A percentile compares a stretch with the other conserved stretches of the same genome.
Evolutionary conservation across 1,140 invertebrate species (phyloP).

Genomic region (Colletes latitarsis): DNA sequence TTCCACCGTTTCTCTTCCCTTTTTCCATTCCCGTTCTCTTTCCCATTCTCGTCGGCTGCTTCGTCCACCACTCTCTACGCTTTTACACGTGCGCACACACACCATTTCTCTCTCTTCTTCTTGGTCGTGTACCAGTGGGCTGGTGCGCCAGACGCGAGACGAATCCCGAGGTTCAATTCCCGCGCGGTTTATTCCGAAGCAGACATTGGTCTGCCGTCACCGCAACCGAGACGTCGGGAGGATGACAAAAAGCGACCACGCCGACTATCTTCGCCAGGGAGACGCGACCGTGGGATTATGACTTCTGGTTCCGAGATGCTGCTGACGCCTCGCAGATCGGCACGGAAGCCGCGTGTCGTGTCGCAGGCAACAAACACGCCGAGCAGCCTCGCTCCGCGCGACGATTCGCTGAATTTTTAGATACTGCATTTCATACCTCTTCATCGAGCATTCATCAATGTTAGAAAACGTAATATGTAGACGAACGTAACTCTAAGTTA

Average conservation of each 20-base stretch:
- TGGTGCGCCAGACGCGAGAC: constrained; percentile 69
- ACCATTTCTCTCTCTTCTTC: constrained; percentile 24
- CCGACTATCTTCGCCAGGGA: background rate
- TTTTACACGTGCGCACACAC: constrained; percentile 36
- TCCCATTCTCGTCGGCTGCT: constrained; percentile 23
- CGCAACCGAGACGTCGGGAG: constrained; percentile 55
- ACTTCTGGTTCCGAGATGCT: background rate
- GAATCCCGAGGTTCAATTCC: constrained; percentile 79
- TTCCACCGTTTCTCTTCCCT: constrained; percentile 28
- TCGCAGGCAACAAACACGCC: background rate
- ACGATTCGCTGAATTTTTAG: too few species aligned
- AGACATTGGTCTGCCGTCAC: constrained; percentile 56
- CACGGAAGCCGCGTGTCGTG: background rate
- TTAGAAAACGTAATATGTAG: too few species aligned
- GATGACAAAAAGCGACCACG: constrained; percentile 39
- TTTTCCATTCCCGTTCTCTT: constrained; percentile 23
- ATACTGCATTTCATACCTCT: too few species aligned
- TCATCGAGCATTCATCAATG: too few species aligned
- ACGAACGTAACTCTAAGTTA: too few species aligned
- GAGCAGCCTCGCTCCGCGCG: background rate
- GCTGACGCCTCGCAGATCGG: background rate
- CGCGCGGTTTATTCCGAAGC: constrained; percentile 70
- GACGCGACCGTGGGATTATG: constrained; percentile 17
- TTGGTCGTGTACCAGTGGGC: constrained; percentile 6
- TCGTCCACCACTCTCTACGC: constrained; percentile 43